A percentile compares a stretch with the other conserved stretches of the same genome.
Evolutionary conservation across 2,797 vertebrate genomes (phyloP).

Genomic region (Streptopelia turtur): DNA sequence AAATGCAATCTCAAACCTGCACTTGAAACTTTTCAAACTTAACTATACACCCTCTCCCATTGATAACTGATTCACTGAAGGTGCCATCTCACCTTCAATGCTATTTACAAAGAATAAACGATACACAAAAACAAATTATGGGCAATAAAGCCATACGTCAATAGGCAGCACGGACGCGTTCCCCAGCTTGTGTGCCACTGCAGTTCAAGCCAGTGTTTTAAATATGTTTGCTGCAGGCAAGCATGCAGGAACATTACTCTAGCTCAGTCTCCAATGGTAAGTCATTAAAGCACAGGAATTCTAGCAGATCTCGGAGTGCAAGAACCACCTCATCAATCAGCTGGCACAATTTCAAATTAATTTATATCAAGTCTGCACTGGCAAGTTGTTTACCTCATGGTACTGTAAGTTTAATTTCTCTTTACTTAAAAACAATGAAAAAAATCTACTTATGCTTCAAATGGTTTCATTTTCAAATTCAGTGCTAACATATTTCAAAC

Average conservation of each 20-base stretch:
- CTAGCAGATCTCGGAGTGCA: background rate
- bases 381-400: background rate
- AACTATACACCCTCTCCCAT: background rate
- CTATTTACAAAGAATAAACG: background rate
- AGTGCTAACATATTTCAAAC: background rate
- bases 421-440: background rate
- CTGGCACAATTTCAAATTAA: background rate
- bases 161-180: rapidly evolving
- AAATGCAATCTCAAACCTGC: constrained; percentile 18
- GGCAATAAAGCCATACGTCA: background rate
- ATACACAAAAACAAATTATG: background rate
- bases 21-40: background rate
- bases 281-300: background rate
- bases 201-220: background rate
- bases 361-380: background rate
- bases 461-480: background rate
- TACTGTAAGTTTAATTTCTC: background rate
- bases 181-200: background rate
- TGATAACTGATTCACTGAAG: background rate
- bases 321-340: background rate
- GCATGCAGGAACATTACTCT: rapidly evolving
- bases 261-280: background rate
- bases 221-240: background rate
- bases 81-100: background rate
- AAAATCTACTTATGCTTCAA: background rate